Evolutionary conservation across 2,113 vertebrate species (phyloP).

Genomic region (Thoracochromis brauschi): DNA sequence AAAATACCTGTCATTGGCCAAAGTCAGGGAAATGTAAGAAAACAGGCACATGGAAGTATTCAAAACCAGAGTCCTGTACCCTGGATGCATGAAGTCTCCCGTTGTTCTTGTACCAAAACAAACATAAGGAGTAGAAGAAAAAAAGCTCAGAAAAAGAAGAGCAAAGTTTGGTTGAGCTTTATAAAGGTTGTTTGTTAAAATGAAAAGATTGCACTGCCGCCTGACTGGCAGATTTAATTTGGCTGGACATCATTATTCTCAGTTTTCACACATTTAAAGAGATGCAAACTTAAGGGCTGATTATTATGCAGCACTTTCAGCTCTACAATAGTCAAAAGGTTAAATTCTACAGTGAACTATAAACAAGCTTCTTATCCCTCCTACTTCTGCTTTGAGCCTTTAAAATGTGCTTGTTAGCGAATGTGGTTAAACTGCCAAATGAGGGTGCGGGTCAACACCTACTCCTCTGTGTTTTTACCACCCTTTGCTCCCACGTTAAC

Average conservation of each 20-base stretch:
- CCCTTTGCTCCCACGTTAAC: neutral
- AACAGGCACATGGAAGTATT: neutral
- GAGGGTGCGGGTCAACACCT: neutral
- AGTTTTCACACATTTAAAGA: neutral
- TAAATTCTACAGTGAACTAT: neutral
- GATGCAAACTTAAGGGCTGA: neutral
- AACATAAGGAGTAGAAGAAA: neutral
- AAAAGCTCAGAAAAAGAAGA: neutral
- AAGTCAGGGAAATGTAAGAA: neutral
- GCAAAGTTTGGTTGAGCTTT: neutral
- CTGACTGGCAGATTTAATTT: neutral
- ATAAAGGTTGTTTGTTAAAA: neutral
- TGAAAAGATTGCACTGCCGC: neutral
- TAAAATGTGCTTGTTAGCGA: neutral
- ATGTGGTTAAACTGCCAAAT: neutral
- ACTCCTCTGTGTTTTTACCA: neutral
- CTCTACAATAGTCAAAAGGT: neutral
- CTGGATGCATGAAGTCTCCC: neutral
- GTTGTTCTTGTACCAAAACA: neutral
- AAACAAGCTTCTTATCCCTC: neutral
- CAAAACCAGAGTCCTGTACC: neutral
- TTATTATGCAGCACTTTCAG: neutral
- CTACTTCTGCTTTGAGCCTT: neutral
- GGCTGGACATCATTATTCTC: neutral
- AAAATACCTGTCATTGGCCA: neutral